Conservation (phyloP, 2,888 invertebrate genomes). For the Leptinotarsa tumamoca region DNA sequence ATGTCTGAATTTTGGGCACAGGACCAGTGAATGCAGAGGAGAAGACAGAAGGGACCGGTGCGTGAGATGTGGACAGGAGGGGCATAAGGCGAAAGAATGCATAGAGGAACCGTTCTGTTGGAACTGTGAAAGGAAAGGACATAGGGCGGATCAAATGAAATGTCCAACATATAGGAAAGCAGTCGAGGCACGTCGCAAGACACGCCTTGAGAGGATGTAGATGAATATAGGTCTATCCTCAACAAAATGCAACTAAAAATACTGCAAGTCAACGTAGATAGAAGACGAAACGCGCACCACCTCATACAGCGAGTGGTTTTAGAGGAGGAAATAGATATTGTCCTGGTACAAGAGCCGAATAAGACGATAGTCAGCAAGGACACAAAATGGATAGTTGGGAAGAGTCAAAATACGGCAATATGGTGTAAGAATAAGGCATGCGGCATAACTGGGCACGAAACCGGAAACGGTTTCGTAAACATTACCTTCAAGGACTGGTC, state of each 20-base stretch:
- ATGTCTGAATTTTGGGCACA: background rate
- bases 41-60: conserved; percentile 1
- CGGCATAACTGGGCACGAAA: background rate
- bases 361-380: background rate
- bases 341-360: conserved; percentile 13
- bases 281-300: conserved; percentile 9
- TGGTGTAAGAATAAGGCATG: background rate
- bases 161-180: conserved; percentile 17
- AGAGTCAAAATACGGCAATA: background rate
- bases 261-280: conserved; percentile 5
- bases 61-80: conserved; percentile 21
- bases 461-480: background rate
- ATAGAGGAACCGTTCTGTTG: conserved; percentile 9
- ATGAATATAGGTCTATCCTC: background rate
- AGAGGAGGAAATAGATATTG: background rate
- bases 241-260: background rate
- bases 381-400: background rate
- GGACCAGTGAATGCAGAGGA: background rate
- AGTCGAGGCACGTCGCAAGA: background rate
- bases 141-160: conserved; percentile 16
- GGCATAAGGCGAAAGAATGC: conserved; percentile 19
- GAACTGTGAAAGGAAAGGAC: conserved; percentile 7
- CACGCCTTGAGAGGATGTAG: background rate
- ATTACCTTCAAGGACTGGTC: background rate
- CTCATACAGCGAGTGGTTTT: background rate